These are phyloP conservation scores for Bungarus multicinctus DNA, from an alignment of 2,113 vertebrate genomes.

Conservation along the genomic window DNA sequence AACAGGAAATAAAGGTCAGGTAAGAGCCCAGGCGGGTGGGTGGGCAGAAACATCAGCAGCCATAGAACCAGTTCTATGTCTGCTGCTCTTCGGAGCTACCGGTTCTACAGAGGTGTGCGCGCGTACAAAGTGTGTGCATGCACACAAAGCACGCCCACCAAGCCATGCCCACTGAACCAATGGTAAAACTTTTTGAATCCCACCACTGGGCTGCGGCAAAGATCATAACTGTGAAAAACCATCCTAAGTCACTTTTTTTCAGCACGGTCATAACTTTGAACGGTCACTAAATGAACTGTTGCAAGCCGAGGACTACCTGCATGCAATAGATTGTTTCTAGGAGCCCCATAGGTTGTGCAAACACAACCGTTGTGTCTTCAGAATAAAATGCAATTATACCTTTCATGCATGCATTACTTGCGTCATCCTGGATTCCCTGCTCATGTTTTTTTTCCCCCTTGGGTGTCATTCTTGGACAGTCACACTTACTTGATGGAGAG, in stretches of 20 bases:
- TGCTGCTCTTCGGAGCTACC: too few species aligned
- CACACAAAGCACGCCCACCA: too few species aligned
- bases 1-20: too few species aligned
- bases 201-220: too few species aligned
- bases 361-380: neutral
- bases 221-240: neutral
- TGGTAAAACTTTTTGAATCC: too few species aligned
- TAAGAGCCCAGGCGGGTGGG: too few species aligned
- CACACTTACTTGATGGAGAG: neutral
- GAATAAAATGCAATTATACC: neutral
- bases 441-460: neutral
- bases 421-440: neutral
- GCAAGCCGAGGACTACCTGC: neutral
- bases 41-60: too few species aligned
- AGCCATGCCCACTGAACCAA: too few species aligned
- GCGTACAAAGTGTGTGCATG: too few species aligned
- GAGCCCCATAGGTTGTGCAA: neutral
- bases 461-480: neutral
- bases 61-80: too few species aligned
- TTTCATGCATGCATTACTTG: neutral
- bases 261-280: neutral
- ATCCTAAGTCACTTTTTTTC: neutral
- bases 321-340: neutral
- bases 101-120: too few species aligned
- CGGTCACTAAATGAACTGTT: neutral